Conservation (phyloP, 2,797 vertebrate genomes). For the Linurgus olivaceus region DNA sequence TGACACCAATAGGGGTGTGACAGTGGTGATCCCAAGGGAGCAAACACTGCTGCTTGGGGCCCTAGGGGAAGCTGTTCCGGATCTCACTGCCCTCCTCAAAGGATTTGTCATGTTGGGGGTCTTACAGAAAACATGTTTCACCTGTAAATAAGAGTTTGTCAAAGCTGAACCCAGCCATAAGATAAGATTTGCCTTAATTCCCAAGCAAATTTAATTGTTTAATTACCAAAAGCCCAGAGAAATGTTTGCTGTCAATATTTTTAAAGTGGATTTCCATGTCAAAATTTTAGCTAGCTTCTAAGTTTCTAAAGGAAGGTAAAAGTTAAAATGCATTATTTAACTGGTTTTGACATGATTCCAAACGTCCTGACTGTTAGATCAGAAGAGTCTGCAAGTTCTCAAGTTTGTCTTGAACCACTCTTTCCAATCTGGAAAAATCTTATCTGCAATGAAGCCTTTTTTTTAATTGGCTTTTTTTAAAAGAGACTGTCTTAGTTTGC, state of each 20-base stretch:
- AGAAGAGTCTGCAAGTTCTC: neutral
- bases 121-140: neutral
- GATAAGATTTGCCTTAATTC: neutral
- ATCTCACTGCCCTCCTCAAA: neutral
- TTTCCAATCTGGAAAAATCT: neutral
- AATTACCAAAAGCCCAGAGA: neutral
- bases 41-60: neutral
- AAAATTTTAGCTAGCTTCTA: neutral
- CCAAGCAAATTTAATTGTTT: neutral
- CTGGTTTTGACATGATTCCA: neutral
- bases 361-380: neutral
- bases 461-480: neutral
- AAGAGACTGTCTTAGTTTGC: neutral
- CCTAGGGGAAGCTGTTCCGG: neutral
- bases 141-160: neutral
- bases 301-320: neutral
- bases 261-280: neutral
- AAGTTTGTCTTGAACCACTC: neutral
- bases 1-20: neutral
- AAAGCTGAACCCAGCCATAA: neutral
- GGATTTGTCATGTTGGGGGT: rapidly evolving
- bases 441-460: neutral
- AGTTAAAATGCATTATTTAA: neutral
- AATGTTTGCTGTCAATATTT: neutral
- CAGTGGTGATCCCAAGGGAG: neutral